Evolutionary conservation across 2,113 vertebrate species (phyloP).

Genomic region (Actenoides hombroni): DNA sequence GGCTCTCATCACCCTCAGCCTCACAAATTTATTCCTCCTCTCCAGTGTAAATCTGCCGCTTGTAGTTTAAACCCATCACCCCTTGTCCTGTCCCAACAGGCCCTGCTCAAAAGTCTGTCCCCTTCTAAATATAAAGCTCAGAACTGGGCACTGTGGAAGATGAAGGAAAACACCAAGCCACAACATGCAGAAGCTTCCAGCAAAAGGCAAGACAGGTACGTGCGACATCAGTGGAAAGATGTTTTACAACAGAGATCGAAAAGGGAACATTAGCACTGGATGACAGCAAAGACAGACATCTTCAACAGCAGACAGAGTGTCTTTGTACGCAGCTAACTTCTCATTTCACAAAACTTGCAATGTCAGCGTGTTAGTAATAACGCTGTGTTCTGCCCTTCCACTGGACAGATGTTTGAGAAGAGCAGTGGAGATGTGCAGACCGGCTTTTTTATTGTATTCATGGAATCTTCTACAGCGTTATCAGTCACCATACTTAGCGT

Average conservation of each 20-base stretch:
- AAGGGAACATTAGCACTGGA: too few relatives aligned
- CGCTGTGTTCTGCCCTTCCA: background rate
- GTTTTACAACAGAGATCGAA: too few relatives aligned
- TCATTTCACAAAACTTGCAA: background rate
- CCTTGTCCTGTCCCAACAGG: too few relatives aligned
- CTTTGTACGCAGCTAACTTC: background rate
- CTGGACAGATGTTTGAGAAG: background rate
- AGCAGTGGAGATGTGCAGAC: background rate
- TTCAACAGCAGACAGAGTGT: background rate
- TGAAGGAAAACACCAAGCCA: background rate
- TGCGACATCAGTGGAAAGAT: too few relatives aligned
- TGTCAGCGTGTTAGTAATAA: background rate
- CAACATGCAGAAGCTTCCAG: background rate
- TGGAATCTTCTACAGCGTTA: accelerated
- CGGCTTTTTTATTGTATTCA: background rate
- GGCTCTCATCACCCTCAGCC: too few relatives aligned
- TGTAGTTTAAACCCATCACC: too few relatives aligned
- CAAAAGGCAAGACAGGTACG: background rate
- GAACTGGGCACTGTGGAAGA: background rate
- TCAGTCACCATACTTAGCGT: accelerated
- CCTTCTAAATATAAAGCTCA: background rate
- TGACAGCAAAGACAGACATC: background rate
- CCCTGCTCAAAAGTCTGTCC: too few relatives aligned
- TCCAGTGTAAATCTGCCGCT: too few relatives aligned
- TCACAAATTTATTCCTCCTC: too few relatives aligned